Evolutionary conservation across 2,113 vertebrate species (phyloP).

Genomic region (Anolis carolinensis): DNA sequence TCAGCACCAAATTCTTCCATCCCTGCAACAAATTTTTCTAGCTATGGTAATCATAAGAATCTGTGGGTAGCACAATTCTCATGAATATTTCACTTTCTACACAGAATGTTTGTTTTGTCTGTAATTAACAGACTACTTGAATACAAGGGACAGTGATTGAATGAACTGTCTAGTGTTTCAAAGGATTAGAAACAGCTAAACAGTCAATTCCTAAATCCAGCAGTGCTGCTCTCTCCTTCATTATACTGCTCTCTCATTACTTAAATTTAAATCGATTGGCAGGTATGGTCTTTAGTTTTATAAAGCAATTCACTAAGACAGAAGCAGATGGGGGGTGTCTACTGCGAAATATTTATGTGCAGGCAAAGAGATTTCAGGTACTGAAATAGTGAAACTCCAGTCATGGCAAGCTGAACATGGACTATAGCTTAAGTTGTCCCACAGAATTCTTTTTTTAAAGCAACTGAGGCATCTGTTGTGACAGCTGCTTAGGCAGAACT

Average conservation of each 20-base stretch:
- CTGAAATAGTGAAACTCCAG: constrained; percentile 34
- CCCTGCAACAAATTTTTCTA: neutral
- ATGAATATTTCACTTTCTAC: neutral
- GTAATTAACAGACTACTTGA: neutral
- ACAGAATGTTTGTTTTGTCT: neutral
- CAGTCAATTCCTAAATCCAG: neutral
- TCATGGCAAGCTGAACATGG: constrained; percentile 38
- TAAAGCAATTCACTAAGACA: neutral
- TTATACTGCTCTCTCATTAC: neutral
- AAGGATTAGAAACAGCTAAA: neutral
- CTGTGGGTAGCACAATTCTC: neutral
- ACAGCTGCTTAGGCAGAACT: constrained; percentile 36
- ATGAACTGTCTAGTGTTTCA: neutral
- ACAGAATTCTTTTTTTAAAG: neutral
- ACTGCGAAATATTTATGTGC: neutral
- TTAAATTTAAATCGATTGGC: neutral
- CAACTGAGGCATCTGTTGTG: neutral
- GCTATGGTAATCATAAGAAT: neutral
- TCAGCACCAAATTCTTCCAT: neutral
- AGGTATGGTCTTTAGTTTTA: neutral
- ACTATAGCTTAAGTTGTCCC: constrained; percentile 42
- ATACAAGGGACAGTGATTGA: neutral
- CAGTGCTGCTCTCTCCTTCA: neutral
- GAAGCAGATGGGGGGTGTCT: neutral
- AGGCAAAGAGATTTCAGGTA: neutral